Base-by-base conservation (phyloP, 30 jellyfish, hydroid and myxozoan species). In the Euphysa ruthae region DNA sequence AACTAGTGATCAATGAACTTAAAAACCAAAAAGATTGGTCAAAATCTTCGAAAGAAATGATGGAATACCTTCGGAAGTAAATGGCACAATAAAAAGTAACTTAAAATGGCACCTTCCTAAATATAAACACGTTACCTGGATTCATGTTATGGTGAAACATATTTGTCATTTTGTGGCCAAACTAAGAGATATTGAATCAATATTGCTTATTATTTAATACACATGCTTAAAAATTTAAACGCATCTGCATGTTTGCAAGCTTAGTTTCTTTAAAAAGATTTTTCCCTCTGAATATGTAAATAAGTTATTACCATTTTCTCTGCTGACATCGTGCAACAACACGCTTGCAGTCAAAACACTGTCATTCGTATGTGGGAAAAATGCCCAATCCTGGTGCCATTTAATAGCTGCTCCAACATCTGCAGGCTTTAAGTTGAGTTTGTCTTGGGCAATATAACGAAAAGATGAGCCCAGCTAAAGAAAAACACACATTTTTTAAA, bases 361-460 rank as follows among this genome's bases (percentile, higher is more conserved):
- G 69, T 84, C 95, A 32, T 84, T 84, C 14, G 95, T 84, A 44
- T 84, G 93, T 25, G 95, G 95, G 62, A 52, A 84, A 71, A 84
- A 84, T 5, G 95, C 93, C 95, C 95, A 84, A 70, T 84, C 95
- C 32, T 84, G 95, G 29, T 84, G 95, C 95, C 95, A 84, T n/a
- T 82, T 82, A 8, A 84, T 77, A 18, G 89, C 84, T 5, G 85
- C 70, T n/a, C 95, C 95, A 20, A 18, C 18, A 16, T 66, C 71
- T 22, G 95, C 87, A 35, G 92, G 93, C 43, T 84, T 84, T 16
- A 81, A 61, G 54, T 84, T 84, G 14, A 84, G 49, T 77, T 84
- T 84, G 78, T 84, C 95, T 71, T 84, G 95, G 4, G 88, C 77
- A 75, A 84, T 69, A 80, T 84, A 78, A 7, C 95, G 95, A 42